A percentile compares a stretch with the other conserved stretches of the same genome.
These are phyloP conservation scores for Araneus ventricosus DNA, from an alignment of 1,140 invertebrate species.

Conservation along the genomic window DNA sequence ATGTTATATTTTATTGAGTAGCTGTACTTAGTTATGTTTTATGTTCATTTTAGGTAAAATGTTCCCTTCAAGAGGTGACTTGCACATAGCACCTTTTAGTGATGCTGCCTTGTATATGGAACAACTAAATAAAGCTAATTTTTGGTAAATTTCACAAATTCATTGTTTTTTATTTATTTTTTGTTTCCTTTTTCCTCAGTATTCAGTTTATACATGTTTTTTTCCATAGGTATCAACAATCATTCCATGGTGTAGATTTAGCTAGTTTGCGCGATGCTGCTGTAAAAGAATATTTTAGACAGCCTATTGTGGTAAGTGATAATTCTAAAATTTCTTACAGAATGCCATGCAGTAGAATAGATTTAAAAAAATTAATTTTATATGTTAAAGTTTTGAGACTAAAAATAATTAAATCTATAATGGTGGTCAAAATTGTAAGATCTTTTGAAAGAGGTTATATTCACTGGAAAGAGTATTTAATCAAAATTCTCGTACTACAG, in stretches of 20 bases:
- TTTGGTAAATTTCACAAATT: constrained; percentile 86
- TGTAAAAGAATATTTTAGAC: constrained; percentile 98
- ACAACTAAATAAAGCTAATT: constrained; percentile 98
- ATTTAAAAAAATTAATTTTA: too few relatives aligned
- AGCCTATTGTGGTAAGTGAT: constrained; percentile 91
- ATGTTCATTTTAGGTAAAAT: constrained; percentile 85
- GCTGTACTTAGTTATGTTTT: too few relatives aligned
- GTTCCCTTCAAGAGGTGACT: constrained; percentile 97
- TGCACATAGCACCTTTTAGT: constrained; percentile 99
- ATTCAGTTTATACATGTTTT: not conserved
- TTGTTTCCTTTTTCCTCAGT: not conserved
- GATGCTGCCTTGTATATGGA: constrained; percentile 99
- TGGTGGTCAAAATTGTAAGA: too few relatives aligned
- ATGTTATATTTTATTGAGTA: too few relatives aligned
- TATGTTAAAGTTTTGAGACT: too few relatives aligned
- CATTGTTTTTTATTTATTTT: not conserved
- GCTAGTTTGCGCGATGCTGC: constrained; percentile 93
- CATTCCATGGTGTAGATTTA: constrained; percentile 98
- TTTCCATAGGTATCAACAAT: constrained; percentile 89
- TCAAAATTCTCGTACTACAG: too few relatives aligned
- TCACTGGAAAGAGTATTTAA: too few relatives aligned
- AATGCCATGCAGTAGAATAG: too few relatives aligned
- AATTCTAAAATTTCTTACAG: too few relatives aligned
- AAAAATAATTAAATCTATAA: too few relatives aligned
- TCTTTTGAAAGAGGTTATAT: too few relatives aligned